These are phyloP conservation scores for Ptychochromis oligacanthus DNA, from an alignment of 2,113 vertebrate genomes.

Conservation along the genomic window DNA sequence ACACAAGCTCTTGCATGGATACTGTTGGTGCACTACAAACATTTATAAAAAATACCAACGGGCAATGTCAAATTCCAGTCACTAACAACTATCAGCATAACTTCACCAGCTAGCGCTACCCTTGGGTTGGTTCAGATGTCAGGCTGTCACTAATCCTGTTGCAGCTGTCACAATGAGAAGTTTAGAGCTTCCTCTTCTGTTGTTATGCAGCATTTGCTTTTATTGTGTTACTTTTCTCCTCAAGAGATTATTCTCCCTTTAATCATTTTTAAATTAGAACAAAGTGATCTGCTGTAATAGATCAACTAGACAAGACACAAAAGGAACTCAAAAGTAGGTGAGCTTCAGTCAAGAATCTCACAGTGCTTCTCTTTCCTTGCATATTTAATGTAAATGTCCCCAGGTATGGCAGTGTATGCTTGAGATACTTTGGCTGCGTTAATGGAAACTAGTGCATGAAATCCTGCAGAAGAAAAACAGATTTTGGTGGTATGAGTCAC, in stretches of 20 bases:
- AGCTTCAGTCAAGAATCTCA: background rate
- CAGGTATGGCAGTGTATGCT: conserved; percentile 6
- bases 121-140: conserved; percentile 74
- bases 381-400: conserved; percentile 17
- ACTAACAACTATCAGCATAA: conserved; percentile 45
- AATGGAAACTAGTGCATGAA: conserved; percentile 35
- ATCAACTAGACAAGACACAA: background rate
- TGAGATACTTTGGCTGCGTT: conserved; percentile 12
- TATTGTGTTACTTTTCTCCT: conserved; percentile 5
- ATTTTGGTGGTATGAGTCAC: conserved; percentile 32
- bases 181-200: conserved; percentile 34
- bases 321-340: background rate
- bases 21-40: conserved; percentile 46
- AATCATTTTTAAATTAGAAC: conserved; percentile 16
- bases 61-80: conserved; percentile 58
- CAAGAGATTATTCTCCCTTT: conserved; percentile 5
- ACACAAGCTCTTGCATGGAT: conserved; percentile 54
- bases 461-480: conserved; percentile 32
- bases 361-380: background rate
- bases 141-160: conserved; percentile 62
- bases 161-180: conserved; percentile 55
- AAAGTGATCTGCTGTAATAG: background rate
- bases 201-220: conserved; percentile 29
- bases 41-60: conserved; percentile 63
- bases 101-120: conserved; percentile 52